These are phyloP conservation scores for Schlechtendalia chinensis DNA, from an alignment of 1,140 invertebrate species.

Conservation along the genomic window DNA sequence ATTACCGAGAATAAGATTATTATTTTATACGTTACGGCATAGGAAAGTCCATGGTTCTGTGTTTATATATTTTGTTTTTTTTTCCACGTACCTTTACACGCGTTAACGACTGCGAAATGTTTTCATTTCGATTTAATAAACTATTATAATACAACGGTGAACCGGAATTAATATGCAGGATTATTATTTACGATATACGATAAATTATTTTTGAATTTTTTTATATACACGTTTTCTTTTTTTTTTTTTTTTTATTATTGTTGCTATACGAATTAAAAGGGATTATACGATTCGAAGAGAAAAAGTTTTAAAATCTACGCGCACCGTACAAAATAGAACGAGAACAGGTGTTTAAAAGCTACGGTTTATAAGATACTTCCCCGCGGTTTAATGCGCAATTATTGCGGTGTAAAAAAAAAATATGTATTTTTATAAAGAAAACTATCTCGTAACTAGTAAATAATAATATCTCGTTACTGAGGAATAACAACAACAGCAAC, in stretches of 20 bases:
- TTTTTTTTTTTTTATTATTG: too few species aligned
- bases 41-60: background rate
- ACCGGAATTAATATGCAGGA: background rate
- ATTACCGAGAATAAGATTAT: background rate
- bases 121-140: constrained; percentile 7
- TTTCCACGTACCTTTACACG: background rate
- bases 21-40: background rate
- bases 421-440: too few species aligned
- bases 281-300: background rate
- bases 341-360: background rate
- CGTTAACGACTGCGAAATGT: background rate
- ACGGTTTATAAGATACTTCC: too few species aligned
- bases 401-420: too few species aligned
- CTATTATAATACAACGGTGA: background rate
- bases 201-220: background rate
- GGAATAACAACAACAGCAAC: too few species aligned
- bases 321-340: background rate
- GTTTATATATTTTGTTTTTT: background rate
- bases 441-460: too few species aligned
- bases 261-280: constrained; percentile 14
- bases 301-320: background rate
- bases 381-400: too few species aligned
- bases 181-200: background rate
- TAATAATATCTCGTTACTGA: too few species aligned
- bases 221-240: too few species aligned